Conservation (phyloP, 2,888 invertebrate genomes). For the Dascillus cervinus region DNA sequence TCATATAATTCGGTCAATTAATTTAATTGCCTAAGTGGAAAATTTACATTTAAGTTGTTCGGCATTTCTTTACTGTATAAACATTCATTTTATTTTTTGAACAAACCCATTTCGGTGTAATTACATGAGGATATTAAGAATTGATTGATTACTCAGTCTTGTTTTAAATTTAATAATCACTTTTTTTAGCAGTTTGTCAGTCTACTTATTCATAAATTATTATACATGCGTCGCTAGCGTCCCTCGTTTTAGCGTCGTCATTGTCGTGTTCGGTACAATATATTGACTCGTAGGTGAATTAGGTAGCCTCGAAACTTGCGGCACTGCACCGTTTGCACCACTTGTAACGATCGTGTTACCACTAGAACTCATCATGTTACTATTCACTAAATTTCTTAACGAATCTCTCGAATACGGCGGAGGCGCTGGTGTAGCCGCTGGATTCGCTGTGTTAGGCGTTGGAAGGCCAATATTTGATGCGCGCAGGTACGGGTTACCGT, state of each 20-base stretch:
- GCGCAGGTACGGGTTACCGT: slow-evolving; percentile 82
- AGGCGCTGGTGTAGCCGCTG: slow-evolving; percentile 72
- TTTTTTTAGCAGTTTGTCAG: slow-evolving; percentile 18
- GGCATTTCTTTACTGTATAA: slow-evolving; percentile 24
- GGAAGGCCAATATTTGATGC: slow-evolving; percentile 55
- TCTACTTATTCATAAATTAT: slow-evolving; percentile 12
- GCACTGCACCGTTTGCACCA: slow-evolving; percentile 41
- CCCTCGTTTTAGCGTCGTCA: slow-evolving; percentile 53
- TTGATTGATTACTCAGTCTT: slow-evolving; percentile 29
- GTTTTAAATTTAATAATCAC: slow-evolving; percentile 24
- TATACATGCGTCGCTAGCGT: slow-evolving; percentile 58
- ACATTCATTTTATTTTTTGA: slow-evolving; percentile 12
- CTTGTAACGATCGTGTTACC: slow-evolving; percentile 45
- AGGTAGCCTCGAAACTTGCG: slow-evolving; percentile 47
- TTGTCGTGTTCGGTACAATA: slow-evolving; percentile 49
- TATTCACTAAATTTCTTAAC: slow-evolving; percentile 30
- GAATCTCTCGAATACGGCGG: slow-evolving; percentile 56
- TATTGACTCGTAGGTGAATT: slow-evolving; percentile 47
- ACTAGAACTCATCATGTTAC: slow-evolving; percentile 35
- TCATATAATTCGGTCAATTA: slow-evolving; percentile 38
- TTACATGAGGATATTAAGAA: slow-evolving; percentile 7
- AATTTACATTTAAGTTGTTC: slow-evolving; percentile 26
- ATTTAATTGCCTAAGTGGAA: slow-evolving; percentile 36
- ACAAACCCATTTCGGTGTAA: no score
- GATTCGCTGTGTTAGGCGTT: slow-evolving; percentile 61